Base-by-base conservation (phyloP, 1,140 invertebrate genomes). In the Meteorus sp. region DNA sequence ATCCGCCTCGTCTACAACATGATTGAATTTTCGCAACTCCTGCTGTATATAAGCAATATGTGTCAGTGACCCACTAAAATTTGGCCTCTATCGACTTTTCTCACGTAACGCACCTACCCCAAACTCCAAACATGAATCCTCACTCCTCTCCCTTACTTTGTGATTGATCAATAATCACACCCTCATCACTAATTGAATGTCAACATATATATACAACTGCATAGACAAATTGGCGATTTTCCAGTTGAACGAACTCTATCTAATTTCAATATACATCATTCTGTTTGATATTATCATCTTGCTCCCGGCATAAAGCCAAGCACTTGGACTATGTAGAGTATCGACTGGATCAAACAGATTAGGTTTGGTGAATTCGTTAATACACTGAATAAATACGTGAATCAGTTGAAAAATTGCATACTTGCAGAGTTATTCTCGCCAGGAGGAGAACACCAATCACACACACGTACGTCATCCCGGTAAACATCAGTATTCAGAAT, bases 391-490 rank as follows among this genome's bases (percentile, higher is more conserved):
- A 13, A 6, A n/a, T 9, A 47, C n/a, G 3, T 23, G 13, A 47
- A 31, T 8, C 4, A 27, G 25, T 29, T 41, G 41, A 20, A 33
- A n/a, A n/a, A n/a, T n/a, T n/a, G n/a, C 22, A 59, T 58, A 63
- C 61, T 52, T 63, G 61, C 11, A 63, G 47, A 8, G 61, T 63
- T 20, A 63, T 43, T 52, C 61, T 33, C 39, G 61, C 57, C 4
- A 54, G 54, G 31, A 56, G 41, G 20, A 59, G 35, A 9, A 63
- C 22, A 20, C 61, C 53, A 9, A 63, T 44, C 39, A 63, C 29
- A 23, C 50, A 60, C 23, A 59, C 3, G 20, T 44, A 56, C 13
- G 5, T 41, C 17, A 31, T 35, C 48, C 37, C 57, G 27, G 29
- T 27, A 17, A 57, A 53, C 20, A 44, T 63, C 8, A 41, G 27